A percentile compares a stretch with the other conserved stretches of the same genome.
Evolutionary conservation across 2,113 vertebrate species (phyloP).

Genomic region (Malurus elegans): DNA sequence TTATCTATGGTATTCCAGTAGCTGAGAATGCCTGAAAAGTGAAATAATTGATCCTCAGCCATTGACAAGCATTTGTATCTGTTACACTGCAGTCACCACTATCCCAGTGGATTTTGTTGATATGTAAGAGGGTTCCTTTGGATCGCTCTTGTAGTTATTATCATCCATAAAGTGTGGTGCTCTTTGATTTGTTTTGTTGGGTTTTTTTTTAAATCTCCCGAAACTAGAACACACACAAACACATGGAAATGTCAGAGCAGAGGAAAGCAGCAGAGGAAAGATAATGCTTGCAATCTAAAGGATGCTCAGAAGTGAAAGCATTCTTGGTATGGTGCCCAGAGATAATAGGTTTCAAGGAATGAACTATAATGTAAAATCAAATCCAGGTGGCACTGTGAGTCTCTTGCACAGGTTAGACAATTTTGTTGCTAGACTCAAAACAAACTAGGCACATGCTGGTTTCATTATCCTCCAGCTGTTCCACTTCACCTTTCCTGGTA

Average conservation of each 20-base stretch:
- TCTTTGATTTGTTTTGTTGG: neutral
- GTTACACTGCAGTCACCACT: neutral
- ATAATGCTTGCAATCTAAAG: slow-evolving; percentile 25
- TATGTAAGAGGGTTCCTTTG: neutral
- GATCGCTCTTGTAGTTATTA: neutral
- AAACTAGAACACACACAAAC: neutral
- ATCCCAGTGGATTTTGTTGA: neutral
- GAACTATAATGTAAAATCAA: slow-evolving; percentile 61
- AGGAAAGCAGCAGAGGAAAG: neutral
- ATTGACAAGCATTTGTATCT: neutral
- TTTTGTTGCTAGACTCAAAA: slow-evolving; percentile 64
- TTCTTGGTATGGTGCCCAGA: slow-evolving; percentile 62
- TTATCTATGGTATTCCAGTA: neutral
- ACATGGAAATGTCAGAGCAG: neutral
- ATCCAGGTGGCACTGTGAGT: slow-evolving; percentile 55
- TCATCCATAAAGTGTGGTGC: neutral
- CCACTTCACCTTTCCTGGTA: slow-evolving; percentile 68
- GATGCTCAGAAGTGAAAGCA: slow-evolving; percentile 24
- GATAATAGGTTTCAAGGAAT: slow-evolving; percentile 65
- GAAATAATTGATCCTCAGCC: neutral
- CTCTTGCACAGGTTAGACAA: slow-evolving; percentile 54
- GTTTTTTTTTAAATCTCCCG: neutral
- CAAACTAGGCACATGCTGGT: slow-evolving; percentile 64
- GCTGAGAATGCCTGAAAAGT: neutral
- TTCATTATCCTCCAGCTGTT: slow-evolving; percentile 69